Evolutionary conservation across 2,113 vertebrate genomes (phyloP).

Genomic region (Thalassarche chlororhynchos): DNA sequence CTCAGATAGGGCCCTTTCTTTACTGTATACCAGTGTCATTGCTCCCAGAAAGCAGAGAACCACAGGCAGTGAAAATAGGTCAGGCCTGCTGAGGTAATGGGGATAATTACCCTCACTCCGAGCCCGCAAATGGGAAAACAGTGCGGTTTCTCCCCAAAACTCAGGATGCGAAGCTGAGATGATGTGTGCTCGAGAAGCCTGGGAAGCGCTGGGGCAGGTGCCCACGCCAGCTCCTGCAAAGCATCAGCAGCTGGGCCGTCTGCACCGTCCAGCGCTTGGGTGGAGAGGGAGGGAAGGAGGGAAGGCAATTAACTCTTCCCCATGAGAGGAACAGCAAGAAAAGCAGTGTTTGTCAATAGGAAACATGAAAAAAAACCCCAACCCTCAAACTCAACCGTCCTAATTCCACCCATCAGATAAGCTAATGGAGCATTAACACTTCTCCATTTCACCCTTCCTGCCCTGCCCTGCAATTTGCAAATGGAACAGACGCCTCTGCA

Average conservation of each 20-base stretch:
- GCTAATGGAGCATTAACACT: not conserved
- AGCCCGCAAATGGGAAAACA: not conserved
- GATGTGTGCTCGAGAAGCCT: not conserved
- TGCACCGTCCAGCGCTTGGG: rapidly evolving
- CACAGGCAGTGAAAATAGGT: not conserved
- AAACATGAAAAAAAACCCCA: not conserved
- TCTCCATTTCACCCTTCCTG: slow-evolving; percentile 44
- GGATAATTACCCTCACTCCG: not conserved
- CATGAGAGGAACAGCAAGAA: not conserved
- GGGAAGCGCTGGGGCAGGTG: not conserved
- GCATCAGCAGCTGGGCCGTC: not conserved
- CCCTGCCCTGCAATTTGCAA: slow-evolving; percentile 13
- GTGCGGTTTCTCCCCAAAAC: not conserved
- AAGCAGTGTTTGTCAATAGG: not conserved
- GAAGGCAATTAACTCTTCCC: not conserved
- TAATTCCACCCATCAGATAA: not conserved
- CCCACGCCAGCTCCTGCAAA: not conserved
- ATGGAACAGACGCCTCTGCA: not conserved
- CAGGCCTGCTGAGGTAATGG: not conserved
- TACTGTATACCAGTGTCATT: not conserved
- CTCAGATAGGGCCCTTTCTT: not conserved
- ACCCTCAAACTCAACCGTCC: not conserved
- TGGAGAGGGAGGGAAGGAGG: not conserved
- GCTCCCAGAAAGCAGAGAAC: not conserved
- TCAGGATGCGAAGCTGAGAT: not conserved